These are phyloP conservation scores for Lanistes nyassanus DNA, from an alignment of 1,140 invertebrate genomes.

Conservation along the genomic window DNA sequence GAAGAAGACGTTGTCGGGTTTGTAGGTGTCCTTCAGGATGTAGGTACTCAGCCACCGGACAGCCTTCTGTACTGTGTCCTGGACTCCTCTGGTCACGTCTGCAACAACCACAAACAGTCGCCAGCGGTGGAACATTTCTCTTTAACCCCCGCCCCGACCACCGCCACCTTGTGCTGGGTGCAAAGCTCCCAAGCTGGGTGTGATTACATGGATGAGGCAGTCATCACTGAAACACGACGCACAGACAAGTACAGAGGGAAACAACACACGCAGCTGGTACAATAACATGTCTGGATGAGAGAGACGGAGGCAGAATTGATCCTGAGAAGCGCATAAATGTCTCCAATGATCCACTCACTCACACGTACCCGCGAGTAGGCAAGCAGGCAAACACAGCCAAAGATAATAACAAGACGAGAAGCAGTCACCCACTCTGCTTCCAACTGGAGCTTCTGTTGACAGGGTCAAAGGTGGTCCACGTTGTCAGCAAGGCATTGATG, in stretches of 20 bases:
- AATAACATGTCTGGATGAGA: too few species aligned
- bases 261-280: too few species aligned
- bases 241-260: too few species aligned
- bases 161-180: too few species aligned
- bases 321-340: too few species aligned
- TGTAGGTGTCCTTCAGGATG: conserved; percentile 45
- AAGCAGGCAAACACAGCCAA: conserved; percentile 44
- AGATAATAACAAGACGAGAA: conserved; percentile 31
- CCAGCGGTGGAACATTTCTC: too few species aligned
- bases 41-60: conserved; percentile 46
- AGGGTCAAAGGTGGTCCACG: conserved; percentile 45
- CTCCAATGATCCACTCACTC: too few species aligned
- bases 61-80: conserved; percentile 37
- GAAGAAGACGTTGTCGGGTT: conserved; percentile 62
- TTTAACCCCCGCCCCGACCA: too few species aligned
- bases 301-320: too few species aligned
- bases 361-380: conserved; percentile 14
- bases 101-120: conserved; percentile 6
- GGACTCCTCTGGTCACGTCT: conserved; percentile 46
- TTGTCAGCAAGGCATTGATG: conserved; percentile 45
- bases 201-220: too few species aligned
- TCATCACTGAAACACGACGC: too few species aligned
- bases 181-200: too few species aligned
- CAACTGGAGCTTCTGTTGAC: conserved; percentile 27
- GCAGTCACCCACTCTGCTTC: conserved; percentile 30